phyloP scores from a whole-genome alignment of 2,888 invertebrate genomes.

The Cheilosia soror region DNA sequence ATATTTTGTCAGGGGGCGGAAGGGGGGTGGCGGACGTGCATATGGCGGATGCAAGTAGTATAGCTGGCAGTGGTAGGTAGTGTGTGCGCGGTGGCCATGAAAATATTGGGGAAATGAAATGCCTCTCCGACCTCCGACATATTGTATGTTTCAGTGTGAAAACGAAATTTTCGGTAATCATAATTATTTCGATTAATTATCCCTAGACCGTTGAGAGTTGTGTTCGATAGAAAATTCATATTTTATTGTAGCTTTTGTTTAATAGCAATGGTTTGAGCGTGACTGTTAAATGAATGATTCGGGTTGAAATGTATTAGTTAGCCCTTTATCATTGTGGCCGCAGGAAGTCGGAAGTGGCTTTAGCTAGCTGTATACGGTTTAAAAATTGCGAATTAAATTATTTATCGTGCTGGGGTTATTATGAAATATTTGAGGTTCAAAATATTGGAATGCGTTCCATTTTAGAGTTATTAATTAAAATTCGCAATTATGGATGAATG shows the following conservation, averaged over 20 bases:
- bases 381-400: conserved; percentile 28
- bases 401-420: conserved; percentile 18
- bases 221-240: conserved; percentile 33
- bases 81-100: conserved; percentile 39
- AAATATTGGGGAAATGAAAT: background rate
- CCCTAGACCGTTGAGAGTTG: conserved; percentile 50
- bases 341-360: conserved; percentile 58
- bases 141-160: conserved; percentile 15
- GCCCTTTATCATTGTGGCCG: conserved; percentile 55
- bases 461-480: conserved; percentile 67
- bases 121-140: conserved; percentile 19
- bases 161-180: conserved; percentile 60
- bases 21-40: background rate
- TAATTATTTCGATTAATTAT: conserved; percentile 74
- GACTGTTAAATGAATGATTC: conserved; percentile 47
- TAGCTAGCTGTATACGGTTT: conserved; percentile 22
- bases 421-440: conserved; percentile 19
- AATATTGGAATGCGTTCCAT: conserved; percentile 19
- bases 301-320: conserved; percentile 36
- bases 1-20: conserved; percentile 25
- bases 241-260: conserved; percentile 6
- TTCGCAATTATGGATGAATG: conserved; percentile 55
- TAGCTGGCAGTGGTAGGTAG: background rate
- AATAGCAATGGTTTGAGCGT: conserved; percentile 5
- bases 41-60: conserved; percentile 26